Evolutionary conservation across 2,888 invertebrate species (phyloP).

Genomic region (Thereva unica): DNA sequence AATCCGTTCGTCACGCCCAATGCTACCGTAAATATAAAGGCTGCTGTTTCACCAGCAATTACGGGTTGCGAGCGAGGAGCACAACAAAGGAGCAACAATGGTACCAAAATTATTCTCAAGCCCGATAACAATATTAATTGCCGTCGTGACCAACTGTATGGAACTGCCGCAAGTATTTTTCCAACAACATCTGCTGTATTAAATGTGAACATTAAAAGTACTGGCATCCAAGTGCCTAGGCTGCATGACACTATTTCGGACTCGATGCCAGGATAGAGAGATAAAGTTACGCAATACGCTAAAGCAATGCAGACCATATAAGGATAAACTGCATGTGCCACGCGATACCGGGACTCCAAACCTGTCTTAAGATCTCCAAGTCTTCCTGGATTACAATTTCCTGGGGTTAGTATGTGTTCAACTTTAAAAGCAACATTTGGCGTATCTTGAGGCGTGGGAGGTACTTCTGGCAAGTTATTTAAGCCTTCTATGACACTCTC

Average conservation of each 20-base stretch:
- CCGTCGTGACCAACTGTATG: conserved; percentile 81
- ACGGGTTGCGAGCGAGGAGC: conserved; percentile 77
- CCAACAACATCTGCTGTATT: conserved; percentile 86
- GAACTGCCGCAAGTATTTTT: conserved; percentile 79
- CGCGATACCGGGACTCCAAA: conserved; percentile 70
- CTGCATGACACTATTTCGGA: conserved; percentile 85
- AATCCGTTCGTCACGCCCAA: conserved; percentile 86
- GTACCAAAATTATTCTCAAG: conserved; percentile 74
- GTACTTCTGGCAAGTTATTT: conserved; percentile 53
- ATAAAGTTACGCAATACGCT: conserved; percentile 87
- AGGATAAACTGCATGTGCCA: conserved; percentile 82
- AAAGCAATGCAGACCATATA: conserved; percentile 88
- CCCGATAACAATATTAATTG: conserved; percentile 77
- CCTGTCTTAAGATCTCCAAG: conserved; percentile 55
- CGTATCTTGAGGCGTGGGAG: conserved; percentile 52
- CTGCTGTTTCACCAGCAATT: conserved; percentile 68
- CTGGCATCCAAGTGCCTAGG: conserved; percentile 88
- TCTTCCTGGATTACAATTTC: conserved; percentile 53
- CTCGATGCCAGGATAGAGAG: conserved; percentile 87
- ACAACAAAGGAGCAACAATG: conserved; percentile 79
- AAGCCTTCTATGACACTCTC: conserved; percentile 58
- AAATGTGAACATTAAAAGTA: conserved; percentile 85
- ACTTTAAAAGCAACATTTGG: conserved; percentile 57
- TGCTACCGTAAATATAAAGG: conserved; percentile 68
- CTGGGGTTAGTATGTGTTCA: conserved; percentile 57